A percentile compares a stretch with the other conserved stretches of the same genome.
Conservation (phyloP, 1,140 invertebrate species). For the Aphidius ervi region DNA sequence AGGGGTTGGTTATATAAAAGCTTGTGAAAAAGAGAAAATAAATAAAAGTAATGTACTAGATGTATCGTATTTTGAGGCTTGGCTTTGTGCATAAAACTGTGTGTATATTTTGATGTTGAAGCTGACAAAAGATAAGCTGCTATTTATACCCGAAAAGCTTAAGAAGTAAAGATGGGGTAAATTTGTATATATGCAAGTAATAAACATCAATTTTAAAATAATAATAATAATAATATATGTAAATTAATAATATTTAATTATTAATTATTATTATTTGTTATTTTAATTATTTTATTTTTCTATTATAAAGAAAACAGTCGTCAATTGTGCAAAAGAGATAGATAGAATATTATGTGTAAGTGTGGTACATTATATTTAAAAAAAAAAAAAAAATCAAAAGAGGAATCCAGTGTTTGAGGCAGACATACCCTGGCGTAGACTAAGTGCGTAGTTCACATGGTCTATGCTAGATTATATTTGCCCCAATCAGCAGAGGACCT, state of each 20-base stretch:
- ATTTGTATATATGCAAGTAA: background rate
- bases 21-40: constrained; percentile 17
- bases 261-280: constrained; percentile 1
- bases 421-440: no score
- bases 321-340: no score
- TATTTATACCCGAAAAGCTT: constrained; percentile 42
- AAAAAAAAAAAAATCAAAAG: background rate
- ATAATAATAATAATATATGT: no score
- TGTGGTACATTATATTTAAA: no score
- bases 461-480: no score
- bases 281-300: background rate
- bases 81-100: constrained; percentile 32
- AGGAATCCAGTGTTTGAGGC: no score
- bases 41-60: constrained; percentile 12
- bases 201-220: no score
- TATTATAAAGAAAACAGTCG: no score
- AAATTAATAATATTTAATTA: no score
- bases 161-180: constrained; percentile 25
- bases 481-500: no score
- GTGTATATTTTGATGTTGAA: constrained; percentile 32
- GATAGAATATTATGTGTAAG: no score
- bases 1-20: constrained; percentile 22
- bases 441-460: no score
- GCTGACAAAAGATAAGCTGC: constrained; percentile 44
- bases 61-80: constrained; percentile 20